These are phyloP conservation scores for Chlorops oryzae DNA, from an alignment of 1,140 invertebrate species.

Conservation along the genomic window DNA sequence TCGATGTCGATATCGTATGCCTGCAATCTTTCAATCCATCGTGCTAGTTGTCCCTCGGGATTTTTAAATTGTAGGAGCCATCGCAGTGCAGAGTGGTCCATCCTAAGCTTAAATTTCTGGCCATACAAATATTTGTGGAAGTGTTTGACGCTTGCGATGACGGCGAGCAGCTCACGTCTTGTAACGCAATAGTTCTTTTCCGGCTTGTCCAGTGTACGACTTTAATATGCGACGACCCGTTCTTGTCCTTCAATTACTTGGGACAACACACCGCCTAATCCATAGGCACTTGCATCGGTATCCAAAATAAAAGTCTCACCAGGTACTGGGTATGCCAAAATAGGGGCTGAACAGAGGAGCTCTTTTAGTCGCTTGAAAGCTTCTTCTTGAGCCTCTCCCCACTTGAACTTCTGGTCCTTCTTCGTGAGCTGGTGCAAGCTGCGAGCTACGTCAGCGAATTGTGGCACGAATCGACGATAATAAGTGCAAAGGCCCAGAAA, in stretches of 20 bases:
- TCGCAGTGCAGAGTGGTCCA: slow-evolving; percentile 21
- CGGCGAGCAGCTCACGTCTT: slow-evolving; percentile 22
- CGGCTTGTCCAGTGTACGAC: slow-evolving; percentile 38
- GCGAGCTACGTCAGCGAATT: too few relatives aligned
- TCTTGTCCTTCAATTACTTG: slow-evolving; percentile 20
- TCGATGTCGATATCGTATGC: background rate
- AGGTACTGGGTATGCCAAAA: slow-evolving; percentile 1
- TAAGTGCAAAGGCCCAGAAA: slow-evolving; percentile 1
- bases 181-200: slow-evolving; percentile 27
- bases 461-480: too few relatives aligned
- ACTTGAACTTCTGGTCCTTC: too few relatives aligned
- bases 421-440: too few relatives aligned
- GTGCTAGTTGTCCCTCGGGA: background rate
- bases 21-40: background rate
- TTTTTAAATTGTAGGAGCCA: slow-evolving; percentile 26
- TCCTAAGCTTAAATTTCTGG: slow-evolving; percentile 18
- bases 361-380: too few relatives aligned
- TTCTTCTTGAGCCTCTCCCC: too few relatives aligned
- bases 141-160: slow-evolving; percentile 20
- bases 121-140: slow-evolving; percentile 22
- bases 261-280: slow-evolving; percentile 17
- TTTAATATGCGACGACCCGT: slow-evolving; percentile 27
- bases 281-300: slow-evolving; percentile 21
- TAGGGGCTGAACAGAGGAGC: background rate
- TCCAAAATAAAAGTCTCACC: slow-evolving; percentile 18